These are phyloP conservation scores for Sylvietta virens DNA, from an alignment of 2,113 vertebrate species.

Conservation along the genomic window DNA sequence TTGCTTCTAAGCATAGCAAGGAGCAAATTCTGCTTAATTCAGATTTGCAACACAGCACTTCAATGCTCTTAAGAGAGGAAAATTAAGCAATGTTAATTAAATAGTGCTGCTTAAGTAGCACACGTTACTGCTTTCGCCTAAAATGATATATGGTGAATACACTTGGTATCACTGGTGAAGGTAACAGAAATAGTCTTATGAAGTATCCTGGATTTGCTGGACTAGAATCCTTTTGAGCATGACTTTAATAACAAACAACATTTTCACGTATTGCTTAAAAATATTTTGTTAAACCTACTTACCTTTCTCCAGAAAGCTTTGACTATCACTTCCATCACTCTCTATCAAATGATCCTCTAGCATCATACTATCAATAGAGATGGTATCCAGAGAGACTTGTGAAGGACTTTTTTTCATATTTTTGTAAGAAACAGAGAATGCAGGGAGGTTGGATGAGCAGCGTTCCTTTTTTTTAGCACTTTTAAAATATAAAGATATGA, in stretches of 20 bases:
- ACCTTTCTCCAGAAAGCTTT: slow-evolving; percentile 87
- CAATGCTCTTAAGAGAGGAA: background rate
- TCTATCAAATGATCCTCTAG: slow-evolving; percentile 82
- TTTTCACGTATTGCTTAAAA: background rate
- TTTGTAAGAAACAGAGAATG: slow-evolving; percentile 87
- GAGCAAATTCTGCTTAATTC: background rate
- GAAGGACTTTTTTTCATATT: slow-evolving; percentile 94
- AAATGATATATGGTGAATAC: background rate
- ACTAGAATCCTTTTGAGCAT: background rate
- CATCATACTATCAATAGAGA: slow-evolving; percentile 91
- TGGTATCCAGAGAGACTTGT: slow-evolving; percentile 88
- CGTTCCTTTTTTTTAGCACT: slow-evolving; percentile 89
- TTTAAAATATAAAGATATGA: slow-evolving; percentile 60
- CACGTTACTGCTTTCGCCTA: background rate
- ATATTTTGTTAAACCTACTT: background rate
- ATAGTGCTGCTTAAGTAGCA: background rate
- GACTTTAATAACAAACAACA: background rate
- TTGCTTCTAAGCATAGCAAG: background rate
- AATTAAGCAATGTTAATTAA: background rate
- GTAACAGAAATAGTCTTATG: background rate
- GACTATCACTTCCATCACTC: slow-evolving; percentile 87
- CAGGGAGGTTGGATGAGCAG: slow-evolving; percentile 76
- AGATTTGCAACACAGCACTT: background rate
- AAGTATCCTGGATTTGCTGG: background rate
- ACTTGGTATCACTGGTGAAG: background rate